Evolutionary conservation across 2,797 vertebrate species (phyloP), one percentile per base, ranked within the genome.

Genomic region (Knipowitschia caucasica): DNA sequence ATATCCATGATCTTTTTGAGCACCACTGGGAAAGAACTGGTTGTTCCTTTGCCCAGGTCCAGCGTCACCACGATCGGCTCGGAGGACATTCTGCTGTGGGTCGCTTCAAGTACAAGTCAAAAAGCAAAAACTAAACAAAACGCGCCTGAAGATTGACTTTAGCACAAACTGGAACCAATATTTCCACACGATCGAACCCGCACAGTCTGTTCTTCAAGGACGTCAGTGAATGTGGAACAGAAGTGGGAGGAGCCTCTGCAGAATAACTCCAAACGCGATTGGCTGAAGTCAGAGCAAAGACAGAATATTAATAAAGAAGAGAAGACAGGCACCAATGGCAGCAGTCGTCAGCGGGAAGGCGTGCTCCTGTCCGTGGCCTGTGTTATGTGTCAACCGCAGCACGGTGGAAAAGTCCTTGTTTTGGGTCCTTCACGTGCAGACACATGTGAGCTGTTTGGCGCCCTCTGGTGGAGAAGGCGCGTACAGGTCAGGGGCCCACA

Each of bases 1-100:
- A 92, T 94, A 80, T 93, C 94, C 90, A 96, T 93, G 45, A 96
- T 88, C 75, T 95, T 95, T 91, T 92, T 94, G 75, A 97, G 75
- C 64, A 92, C 93, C 53, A 92, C 79, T 3, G 94, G 93, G 68
- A 96, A 92, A 1, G 89, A 83, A 18, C 83, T 84, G 4, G 69
- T 44, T 3, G 63, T 52, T 21, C 61, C 72, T 1, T 59, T 5
- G 36, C 40, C 50, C 3, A 69, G 49, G 21, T 78, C 75, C 65
- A 82, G 31, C 1, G 59, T 67, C 14, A 84, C 30, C 4, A 78
- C 25, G 24, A 77, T 25, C 0, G 66, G 49, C 12, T 88, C 60
- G 10, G 18, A 62, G 5, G 88, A 86, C 89, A 91, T 90, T 43
- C 63, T 69, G 7, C 5, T 11, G 38, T 34, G 55, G 34, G 59